Evolutionary conservation across 92 coral and sea anemone species (phyloP).

Genomic region (Desmophyllum pertusum): DNA sequence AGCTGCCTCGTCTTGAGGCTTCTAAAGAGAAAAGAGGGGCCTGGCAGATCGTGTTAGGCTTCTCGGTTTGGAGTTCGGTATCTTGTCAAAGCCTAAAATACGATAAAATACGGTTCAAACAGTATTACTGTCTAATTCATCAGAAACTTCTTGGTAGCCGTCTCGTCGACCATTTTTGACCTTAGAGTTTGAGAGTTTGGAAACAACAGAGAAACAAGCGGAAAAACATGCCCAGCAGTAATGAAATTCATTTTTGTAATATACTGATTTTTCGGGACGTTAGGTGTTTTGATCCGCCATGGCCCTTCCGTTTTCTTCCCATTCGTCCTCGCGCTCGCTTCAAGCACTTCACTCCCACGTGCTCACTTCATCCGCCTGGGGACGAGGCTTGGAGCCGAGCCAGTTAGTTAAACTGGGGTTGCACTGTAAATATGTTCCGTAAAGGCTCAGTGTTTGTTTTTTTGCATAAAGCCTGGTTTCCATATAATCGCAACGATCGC

Average conservation of each 20-base stretch:
- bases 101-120: neutral
- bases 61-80: neutral
- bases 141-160: neutral
- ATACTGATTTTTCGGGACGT: too few relatives aligned
- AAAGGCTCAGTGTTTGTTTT: too few relatives aligned
- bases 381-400: too few relatives aligned
- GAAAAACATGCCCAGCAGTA: neutral
- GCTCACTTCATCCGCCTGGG: too few relatives aligned
- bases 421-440: too few relatives aligned
- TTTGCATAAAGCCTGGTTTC: too few relatives aligned
- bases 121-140: neutral
- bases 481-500: too few relatives aligned
- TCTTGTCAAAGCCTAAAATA: neutral
- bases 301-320: neutral
- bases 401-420: too few relatives aligned
- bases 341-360: too few relatives aligned
- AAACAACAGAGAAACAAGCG: neutral
- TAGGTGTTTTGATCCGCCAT: neutral
- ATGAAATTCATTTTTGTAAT: neutral
- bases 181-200: neutral
- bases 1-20: neutral
- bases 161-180: neutral
- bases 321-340: too few relatives aligned
- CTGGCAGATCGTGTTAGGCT: neutral
- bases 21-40: neutral